These are phyloP conservation scores for Chrysolina oricalcia DNA, from an alignment of 2,888 invertebrate species.

Conservation along the genomic window DNA sequence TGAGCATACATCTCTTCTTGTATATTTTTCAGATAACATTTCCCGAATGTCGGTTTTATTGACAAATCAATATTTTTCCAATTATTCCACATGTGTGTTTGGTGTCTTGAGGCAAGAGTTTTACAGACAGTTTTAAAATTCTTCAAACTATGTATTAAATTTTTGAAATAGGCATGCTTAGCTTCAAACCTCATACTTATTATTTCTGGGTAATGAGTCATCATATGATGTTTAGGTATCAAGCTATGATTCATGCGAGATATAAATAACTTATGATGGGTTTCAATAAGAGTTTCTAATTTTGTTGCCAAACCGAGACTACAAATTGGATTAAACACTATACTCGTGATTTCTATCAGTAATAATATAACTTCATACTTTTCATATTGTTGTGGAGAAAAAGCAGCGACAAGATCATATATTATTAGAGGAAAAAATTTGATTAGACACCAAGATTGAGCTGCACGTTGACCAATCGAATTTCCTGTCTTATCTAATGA, in stretches of 20 bases:
- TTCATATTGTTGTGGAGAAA: not conserved
- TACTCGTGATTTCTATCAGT: not conserved
- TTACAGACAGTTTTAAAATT: slow-evolving; percentile 36
- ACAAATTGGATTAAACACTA: not conserved
- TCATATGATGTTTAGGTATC: slow-evolving; percentile 32
- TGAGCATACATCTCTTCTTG: too few species aligned
- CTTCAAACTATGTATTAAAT: slow-evolving; percentile 28
- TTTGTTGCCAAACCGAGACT: not conserved
- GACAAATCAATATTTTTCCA: too few species aligned
- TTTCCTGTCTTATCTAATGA: not conserved
- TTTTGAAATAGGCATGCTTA: slow-evolving; percentile 36
- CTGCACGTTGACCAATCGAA: not conserved
- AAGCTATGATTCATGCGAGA: slow-evolving; percentile 14
- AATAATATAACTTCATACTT: not conserved
- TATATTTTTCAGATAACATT: too few species aligned
- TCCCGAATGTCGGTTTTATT: too few species aligned
- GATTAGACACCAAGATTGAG: not conserved
- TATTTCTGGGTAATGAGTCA: slow-evolving; percentile 18
- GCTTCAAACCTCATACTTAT: slow-evolving; percentile 38
- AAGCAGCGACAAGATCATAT: not conserved
- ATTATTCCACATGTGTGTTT: not conserved
- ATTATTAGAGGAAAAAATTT: not conserved
- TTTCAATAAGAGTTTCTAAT: not conserved
- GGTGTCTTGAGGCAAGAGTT: slow-evolving; percentile 28
- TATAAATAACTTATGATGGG: not conserved